Base-by-base conservation (phyloP, 2,888 invertebrate species). In the Silvanus unidentatus region DNA sequence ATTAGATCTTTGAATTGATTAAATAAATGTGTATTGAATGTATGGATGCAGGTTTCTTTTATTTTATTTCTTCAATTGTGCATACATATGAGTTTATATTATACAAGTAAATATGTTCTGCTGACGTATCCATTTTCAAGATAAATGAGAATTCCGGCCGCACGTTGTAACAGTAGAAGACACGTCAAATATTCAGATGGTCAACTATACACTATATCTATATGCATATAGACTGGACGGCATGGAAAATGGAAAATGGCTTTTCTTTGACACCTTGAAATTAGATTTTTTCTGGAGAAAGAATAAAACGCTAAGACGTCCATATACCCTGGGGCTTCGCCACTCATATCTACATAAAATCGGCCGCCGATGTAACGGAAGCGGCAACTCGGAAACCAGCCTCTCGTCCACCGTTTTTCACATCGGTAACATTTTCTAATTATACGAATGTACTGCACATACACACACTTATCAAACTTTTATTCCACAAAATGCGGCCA, bases 231-330 rank as follows among this genome's bases (percentile, higher is more conserved):
- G 64, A 66, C 63, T 63, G 64, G 65, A 62, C 65, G 63, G 61
- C 58, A 59, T 56, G 64, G 65, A 68, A 70, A 69, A 70, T 70
- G 70, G 71, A 68, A 71, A 71, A 72, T 71, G 71, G 71, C 71
- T 72, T 71, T 72, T 71, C 72, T 72, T 71, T 71, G 72, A 72
- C 71, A 71, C 71, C 71, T 71, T 66, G 68, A 71, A 72, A 72
- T 72, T 72, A 72, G 71, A 72, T 72, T 72, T 71, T 71, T 71
- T 69, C 65, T 59, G 54, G 57, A 68, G 66, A 68, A 65, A 66
- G 65, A 67, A 68, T 66, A 65, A 64, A 65, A 65, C 61, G 66
- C 57, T 64, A 63, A 65, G 65, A 65, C 64, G 64, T 58, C 63
- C 65, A 63, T 65, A 66, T 63, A 63, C 65, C 64, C 65, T 42